Conservation (phyloP, 2,888 invertebrate genomes). For the Philonicus albiceps region DNA sequence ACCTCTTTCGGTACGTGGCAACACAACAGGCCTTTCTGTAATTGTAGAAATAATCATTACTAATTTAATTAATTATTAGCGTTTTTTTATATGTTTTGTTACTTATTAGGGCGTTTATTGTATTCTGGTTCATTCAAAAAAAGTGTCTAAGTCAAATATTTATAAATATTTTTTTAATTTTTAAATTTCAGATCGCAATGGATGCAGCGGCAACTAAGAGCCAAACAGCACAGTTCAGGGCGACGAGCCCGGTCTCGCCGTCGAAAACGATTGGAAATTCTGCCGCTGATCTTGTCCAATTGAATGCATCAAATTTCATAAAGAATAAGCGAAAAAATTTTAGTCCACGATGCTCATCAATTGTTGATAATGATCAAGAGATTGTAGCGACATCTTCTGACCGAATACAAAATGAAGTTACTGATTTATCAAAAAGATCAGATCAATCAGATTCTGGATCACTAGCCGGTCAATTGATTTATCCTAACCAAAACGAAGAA, state of each 20-base stretch:
- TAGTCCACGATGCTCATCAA: slow-evolving; percentile 43
- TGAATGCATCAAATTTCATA: slow-evolving; percentile 18
- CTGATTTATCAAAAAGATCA: background rate
- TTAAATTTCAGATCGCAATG: background rate
- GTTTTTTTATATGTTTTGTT: too few species aligned
- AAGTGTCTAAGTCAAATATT: background rate
- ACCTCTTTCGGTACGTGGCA: too few species aligned
- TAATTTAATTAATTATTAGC: too few species aligned
- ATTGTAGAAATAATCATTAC: too few species aligned
- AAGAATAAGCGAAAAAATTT: slow-evolving; percentile 47
- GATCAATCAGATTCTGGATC: background rate
- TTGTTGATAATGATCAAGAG: background rate
- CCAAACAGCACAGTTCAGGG: background rate
- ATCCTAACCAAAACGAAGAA: background rate
- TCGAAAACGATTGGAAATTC: background rate
- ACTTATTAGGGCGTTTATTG: too few species aligned
- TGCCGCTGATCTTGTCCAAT: slow-evolving; percentile 1
- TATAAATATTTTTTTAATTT: background rate
- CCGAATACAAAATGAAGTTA: background rate
- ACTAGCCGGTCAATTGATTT: background rate
- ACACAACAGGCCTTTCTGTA: too few species aligned
- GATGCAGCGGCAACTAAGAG: slow-evolving; percentile 23
- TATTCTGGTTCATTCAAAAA: too few species aligned
- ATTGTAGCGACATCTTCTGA: background rate
- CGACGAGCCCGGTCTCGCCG: background rate